A percentile compares a stretch with the other conserved stretches of the same genome.
Evolutionary conservation across 2,113 vertebrate genomes (phyloP).

Genomic region (Axis porcinus): DNA sequence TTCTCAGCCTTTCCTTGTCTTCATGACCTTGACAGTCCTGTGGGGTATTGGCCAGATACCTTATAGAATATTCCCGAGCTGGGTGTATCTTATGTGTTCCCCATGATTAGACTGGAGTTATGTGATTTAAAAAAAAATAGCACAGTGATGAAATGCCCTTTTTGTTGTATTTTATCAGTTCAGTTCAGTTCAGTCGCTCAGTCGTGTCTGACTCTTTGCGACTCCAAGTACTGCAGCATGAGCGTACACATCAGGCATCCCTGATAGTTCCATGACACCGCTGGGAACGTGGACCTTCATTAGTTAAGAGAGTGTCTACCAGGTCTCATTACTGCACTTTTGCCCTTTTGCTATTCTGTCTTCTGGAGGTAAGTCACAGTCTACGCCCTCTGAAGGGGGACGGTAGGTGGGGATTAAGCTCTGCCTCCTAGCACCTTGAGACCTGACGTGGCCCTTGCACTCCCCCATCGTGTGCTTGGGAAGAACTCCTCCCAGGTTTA

Average conservation of each 20-base stretch:
- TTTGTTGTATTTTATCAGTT: neutral
- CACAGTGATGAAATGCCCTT: neutral
- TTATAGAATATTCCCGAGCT: neutral
- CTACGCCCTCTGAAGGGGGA: neutral
- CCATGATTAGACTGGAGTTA: neutral
- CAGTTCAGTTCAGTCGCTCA: neutral
- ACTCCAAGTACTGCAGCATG: neutral
- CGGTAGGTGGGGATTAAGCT: neutral
- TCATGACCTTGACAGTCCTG: neutral
- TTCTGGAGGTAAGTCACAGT: neutral
- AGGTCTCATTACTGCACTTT: neutral
- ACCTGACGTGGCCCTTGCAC: rapidly evolving
- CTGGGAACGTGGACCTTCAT: neutral
- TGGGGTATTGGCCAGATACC: neutral
- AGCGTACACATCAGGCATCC: rapidly evolving
- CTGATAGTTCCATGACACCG: neutral
- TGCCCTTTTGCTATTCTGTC: neutral
- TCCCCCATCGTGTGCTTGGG: neutral
- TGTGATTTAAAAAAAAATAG: neutral
- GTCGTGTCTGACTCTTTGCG: neutral
- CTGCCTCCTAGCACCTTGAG: neutral
- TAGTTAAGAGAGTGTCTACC: too few relatives aligned
- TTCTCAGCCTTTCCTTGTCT: neutral
- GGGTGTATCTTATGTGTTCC: neutral
- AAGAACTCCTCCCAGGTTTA: neutral